Evolutionary conservation across 2,888 invertebrate genomes (phyloP).

Genomic region (Corbicula japonica): DNA sequence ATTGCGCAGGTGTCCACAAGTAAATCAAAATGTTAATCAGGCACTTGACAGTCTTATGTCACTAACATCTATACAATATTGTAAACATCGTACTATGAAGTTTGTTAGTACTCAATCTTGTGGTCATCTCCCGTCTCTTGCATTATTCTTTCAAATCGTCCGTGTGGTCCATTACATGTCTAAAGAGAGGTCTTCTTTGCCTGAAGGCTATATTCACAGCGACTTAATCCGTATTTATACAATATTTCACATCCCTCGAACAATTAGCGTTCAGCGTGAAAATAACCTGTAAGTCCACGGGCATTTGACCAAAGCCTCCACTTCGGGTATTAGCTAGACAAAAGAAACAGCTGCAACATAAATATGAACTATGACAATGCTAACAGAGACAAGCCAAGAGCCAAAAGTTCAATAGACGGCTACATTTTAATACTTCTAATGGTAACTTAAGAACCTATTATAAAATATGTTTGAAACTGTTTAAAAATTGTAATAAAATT

Average conservation of each 20-base stretch:
- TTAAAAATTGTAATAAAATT: no score
- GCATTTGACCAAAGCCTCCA: conserved; percentile 1
- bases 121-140: conserved; percentile 3
- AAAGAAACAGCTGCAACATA: conserved; percentile 8
- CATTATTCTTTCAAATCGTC: conserved; percentile 8
- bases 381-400: conserved; percentile 11
- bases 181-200: conserved; percentile 4
- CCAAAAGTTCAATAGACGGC: conserved; percentile 12
- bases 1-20: conserved; percentile 32
- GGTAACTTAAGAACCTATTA: no score
- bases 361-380: conserved; percentile 24
- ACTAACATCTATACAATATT: conserved; percentile 11
- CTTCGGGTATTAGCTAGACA: neutral
- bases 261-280: conserved; percentile 36
- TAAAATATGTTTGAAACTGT: no score
- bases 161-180: conserved; percentile 31
- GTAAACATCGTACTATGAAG: neutral
- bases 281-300: conserved; percentile 22
- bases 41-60: conserved; percentile 24
- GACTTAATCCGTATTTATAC: conserved; percentile 44
- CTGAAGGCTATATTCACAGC: conserved; percentile 19
- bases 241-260: conserved; percentile 22
- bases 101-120: conserved; percentile 8
- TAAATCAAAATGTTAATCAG: conserved; percentile 49
- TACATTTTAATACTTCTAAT: no score